Base-by-base conservation (phyloP, 2,797 vertebrate genomes). In the Kryptopterus vitreolus region DNA sequence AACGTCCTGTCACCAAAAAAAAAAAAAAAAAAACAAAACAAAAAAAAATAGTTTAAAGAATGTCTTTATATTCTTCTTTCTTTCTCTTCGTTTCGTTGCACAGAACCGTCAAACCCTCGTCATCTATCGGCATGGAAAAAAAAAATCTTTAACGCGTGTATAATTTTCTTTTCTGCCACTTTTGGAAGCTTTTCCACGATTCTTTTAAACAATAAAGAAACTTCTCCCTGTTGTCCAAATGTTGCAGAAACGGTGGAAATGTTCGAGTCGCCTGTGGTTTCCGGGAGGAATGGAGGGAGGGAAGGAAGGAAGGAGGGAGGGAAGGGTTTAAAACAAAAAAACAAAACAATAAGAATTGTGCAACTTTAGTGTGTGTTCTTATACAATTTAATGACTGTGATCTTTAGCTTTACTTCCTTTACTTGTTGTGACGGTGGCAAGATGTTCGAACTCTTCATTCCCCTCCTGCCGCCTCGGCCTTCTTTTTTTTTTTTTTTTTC, bases 311-410 rank as follows among this genome's bases (percentile, higher is more conserved):
- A 66, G 24, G 15, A 15, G 26, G 31, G 58, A 59, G 31, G 63
- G 46, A 79, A 76, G n/a, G n/a, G n/a, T n/a, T n/a, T n/a, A n/a
- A n/a, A n/a, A n/a, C n/a, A 61, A 73, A 86, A 84, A 85, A 81
- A 65, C 88, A 59, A 61, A 66, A 68, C 26, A 88, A 89, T 89
- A 89, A 89, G 87, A 90, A 88, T 90, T 92, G 87, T 90, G 89
- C 91, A 91, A 92, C 90, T 90, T 91, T 90, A 90, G 89, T 93
- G 90, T 87, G 91, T 89, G 92, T 90, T 90, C 91, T 92, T 87
- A 93, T 93, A 93, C 93, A 92, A 94, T 94, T 95, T 94, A 91
- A 92, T 91, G 92, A 93, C 87, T 94, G 90, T 88, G 91, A 93
- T 93, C 92, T n/a, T n/a, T 94, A 93, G 92, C 93, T 94, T 92